Conservation (phyloP, 2,797 vertebrate species). For the Protonibea diacanthus region DNA sequence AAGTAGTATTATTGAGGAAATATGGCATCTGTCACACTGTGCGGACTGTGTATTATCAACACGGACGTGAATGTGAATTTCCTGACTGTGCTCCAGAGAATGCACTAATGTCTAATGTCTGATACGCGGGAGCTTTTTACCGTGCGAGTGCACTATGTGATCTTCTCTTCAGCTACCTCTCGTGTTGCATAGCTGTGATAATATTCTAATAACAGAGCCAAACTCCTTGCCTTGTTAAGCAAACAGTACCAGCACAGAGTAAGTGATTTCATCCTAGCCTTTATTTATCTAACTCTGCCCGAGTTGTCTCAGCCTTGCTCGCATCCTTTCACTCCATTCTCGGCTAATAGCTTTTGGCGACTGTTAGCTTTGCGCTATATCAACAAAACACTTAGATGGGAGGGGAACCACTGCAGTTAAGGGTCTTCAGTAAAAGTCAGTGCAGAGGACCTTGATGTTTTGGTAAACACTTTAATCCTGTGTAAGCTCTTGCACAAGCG, state of each 20-base stretch:
- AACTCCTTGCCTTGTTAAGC: constrained; percentile 32
- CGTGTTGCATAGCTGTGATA: constrained; percentile 18
- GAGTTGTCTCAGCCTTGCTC: constrained; percentile 65
- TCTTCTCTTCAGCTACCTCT: constrained; percentile 21
- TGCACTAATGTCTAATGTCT: background rate
- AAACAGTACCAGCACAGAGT: constrained; percentile 41
- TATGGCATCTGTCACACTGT: constrained; percentile 29
- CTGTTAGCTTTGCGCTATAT: constrained; percentile 71
- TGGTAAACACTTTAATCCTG: constrained; percentile 85
- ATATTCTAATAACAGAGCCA: constrained; percentile 43
- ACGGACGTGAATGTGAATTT: constrained; percentile 25
- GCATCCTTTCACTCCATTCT: constrained; percentile 53
- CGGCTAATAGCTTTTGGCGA: constrained; percentile 58
- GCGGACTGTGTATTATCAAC: constrained; percentile 10
- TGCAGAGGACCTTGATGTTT: constrained; percentile 78
- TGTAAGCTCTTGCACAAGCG: constrained; percentile 78
- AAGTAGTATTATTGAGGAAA: constrained; percentile 18
- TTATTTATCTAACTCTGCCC: constrained; percentile 62
- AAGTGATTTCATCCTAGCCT: constrained; percentile 49
- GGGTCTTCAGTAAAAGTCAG: constrained; percentile 65
- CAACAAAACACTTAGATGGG: constrained; percentile 67
- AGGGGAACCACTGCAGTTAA: constrained; percentile 42
- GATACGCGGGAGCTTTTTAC: background rate
- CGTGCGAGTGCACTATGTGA: background rate
- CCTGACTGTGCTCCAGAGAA: constrained; percentile 10